Evolutionary conservation across 2,797 vertebrate genomes (phyloP), one percentile per base, ranked within the genome.

Genomic region (Danio kyathit): DNA sequence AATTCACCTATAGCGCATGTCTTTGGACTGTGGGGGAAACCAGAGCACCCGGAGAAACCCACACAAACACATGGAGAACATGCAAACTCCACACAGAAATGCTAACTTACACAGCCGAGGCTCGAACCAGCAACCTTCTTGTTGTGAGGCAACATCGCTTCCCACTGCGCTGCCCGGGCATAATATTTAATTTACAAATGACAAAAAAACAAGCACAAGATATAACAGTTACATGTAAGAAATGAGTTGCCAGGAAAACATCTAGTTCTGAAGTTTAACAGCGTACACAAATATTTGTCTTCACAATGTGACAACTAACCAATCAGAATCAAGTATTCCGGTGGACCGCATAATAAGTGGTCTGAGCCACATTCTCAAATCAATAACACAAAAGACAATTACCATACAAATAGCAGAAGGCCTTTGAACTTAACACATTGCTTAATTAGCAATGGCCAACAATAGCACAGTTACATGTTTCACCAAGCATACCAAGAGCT

Each of bases 381-480:
- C 76, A 70, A 61, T 70, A 64, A 56, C 8, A 61, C 63, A 80
- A 70, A 70, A 82, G 65, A 75, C 76, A 79, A 70, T 79, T 70
- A 79, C 54, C 56, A 56, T 21, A 6, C 16, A 70, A 74, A 70
- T 67, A 61, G 46, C 46, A 60, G 46, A 65, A 74, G 46, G 56
- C 46, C 43, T 75, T 79, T 83, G 56, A 76, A 83, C 65, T 75
- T 70, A 70, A 83, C 79, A 59, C 29, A n/a, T 70, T 79, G 59
- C 71, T 76, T 80, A 70, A 80, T 80, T 76, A 75, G 82, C 74
- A 83, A 71, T 54, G 40, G 38, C 76, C 64, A 67, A 41, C 19
- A 59, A 63, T 48, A 74, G 65, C 41, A 75, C 41, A 56, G 56
- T 76, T 72, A 60, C 65, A 79, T 52, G 60, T 79, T 83, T 79